Conservation (phyloP, 2,113 vertebrate genomes). For the Crypturellus undulatus region DNA sequence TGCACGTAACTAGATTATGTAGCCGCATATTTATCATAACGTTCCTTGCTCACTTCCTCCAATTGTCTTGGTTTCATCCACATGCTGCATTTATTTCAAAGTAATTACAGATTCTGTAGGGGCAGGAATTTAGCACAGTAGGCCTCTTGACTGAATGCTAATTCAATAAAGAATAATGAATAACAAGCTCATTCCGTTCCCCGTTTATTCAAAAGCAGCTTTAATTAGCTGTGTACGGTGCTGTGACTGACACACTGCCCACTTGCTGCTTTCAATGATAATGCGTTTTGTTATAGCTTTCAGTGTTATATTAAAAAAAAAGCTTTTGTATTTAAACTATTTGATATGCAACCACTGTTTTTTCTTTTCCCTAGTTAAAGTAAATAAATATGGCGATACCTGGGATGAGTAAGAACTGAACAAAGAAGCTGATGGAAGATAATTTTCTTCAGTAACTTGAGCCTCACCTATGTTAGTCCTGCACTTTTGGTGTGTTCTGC, state of each 20-base stretch:
- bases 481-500: slow-evolving; percentile 37
- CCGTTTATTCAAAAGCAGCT: not conserved
- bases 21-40: slow-evolving; percentile 27
- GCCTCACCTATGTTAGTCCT: slow-evolving; percentile 50
- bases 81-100: slow-evolving; percentile 7
- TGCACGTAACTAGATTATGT: slow-evolving; percentile 33
- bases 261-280: not conserved
- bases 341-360: not conserved
- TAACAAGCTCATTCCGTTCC: not conserved
- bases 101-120: not conserved
- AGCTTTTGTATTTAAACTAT: not conserved
- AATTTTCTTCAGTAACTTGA: slow-evolving; percentile 31
- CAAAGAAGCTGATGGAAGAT: slow-evolving; percentile 55
- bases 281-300: not conserved
- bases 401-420: slow-evolving; percentile 84
- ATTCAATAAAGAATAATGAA: not conserved
- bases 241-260: not conserved
- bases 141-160: not conserved
- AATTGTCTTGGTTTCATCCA: slow-evolving; percentile 46
- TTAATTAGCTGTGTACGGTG: not conserved
- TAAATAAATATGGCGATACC: slow-evolving; percentile 88
- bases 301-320: not conserved
- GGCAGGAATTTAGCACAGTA: not conserved
- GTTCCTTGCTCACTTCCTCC: slow-evolving; percentile 51
- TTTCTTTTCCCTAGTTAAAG: slow-evolving; percentile 78